Percentiles rank a stretch among this genome's conserved stretches.
These are phyloP conservation scores for Scaptomyza polygonia DNA, from an alignment of 2,888 invertebrate genomes.

Conservation along the genomic window DNA sequence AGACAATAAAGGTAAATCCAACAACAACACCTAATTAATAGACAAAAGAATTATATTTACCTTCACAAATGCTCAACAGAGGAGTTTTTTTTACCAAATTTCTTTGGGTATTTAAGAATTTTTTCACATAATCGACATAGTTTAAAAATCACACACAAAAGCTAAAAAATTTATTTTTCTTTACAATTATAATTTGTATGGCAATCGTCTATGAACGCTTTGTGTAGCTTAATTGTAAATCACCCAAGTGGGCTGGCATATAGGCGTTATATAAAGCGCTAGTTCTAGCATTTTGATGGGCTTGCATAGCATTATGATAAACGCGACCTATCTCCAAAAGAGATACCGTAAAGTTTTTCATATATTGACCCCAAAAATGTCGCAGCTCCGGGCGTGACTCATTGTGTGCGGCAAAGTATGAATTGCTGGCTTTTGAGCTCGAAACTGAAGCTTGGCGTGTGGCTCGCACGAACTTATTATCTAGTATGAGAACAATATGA, in stretches of 20 bases:
- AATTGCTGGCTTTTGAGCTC: not conserved
- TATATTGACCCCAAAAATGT: slow-evolving; percentile 40
- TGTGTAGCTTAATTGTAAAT: slow-evolving; percentile 16
- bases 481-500: slow-evolving; percentile 34
- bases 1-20: not conserved
- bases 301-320: slow-evolving; percentile 73
- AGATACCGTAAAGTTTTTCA: slow-evolving; percentile 47
- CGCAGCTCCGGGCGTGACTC: slow-evolving; percentile 16
- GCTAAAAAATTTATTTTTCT: no score
- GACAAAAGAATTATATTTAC: no score
- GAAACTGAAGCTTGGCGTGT: not conserved
- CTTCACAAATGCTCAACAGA: no score
- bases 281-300: slow-evolving; percentile 43
- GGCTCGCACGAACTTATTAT: slow-evolving; percentile 12
- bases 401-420: slow-evolving; percentile 2
- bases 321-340: slow-evolving; percentile 68
- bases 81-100: no score
- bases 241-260: slow-evolving; percentile 67
- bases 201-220: no score
- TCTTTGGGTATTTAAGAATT: no score
- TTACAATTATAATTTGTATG: no score
- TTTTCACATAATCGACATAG: no score
- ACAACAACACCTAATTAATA: no score
- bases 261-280: slow-evolving; percentile 77
- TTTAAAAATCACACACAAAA: no score